Base-by-base conservation (phyloP, 2,888 invertebrate genomes). In the Melanargia galathea region DNA sequence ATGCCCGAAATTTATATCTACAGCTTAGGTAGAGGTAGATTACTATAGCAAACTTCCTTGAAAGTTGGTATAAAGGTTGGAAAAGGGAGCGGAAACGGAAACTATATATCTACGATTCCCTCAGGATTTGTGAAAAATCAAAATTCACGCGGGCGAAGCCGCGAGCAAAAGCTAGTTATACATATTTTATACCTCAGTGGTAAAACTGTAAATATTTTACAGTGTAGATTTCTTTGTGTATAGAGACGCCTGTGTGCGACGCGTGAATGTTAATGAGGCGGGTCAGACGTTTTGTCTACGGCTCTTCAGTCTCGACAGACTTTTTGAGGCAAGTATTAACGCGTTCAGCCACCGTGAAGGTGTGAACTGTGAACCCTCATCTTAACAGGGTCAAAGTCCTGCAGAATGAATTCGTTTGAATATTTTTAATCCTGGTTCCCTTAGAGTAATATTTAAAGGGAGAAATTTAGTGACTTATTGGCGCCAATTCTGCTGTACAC, bases 361-460 rank as follows among this genome's bases (percentile, higher is more conserved):
- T 54, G 59, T 59, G 54, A 63, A 63, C 63, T 46, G 59, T 59
- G 54, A 63, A 63, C 63, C 38, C 59, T 54, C 38, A 46, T 54
- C 43, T 20, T 24, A 26, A 62, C 55, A 56, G 56, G 56, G 63
- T 63, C 54, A 63, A 33, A 58, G 63, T 52, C 59, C 63, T 63
- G 38, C 2, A 20, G 26, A 55, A 26, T 18, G 16, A 18, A 13
- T 49, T 26, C 43, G 11, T 56, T 46, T 30, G n/a, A 30, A 46
- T 46, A 33, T 46, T 33, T 46, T 56, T 43, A 16, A 30, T 7
- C n/a, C 43, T n/a, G 8, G 13, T 6, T 56, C 43, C 40, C 40
- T 16, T 24, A 8, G 5, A 43, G n/a, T 2, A 30, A 30, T 30
- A 30, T 8, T 8, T 30, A 30, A 30, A 30, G 8, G 30, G 30